Evolutionary conservation across 2,113 vertebrate species (phyloP).

Genomic region (Mesembrinibis cayennensis): DNA sequence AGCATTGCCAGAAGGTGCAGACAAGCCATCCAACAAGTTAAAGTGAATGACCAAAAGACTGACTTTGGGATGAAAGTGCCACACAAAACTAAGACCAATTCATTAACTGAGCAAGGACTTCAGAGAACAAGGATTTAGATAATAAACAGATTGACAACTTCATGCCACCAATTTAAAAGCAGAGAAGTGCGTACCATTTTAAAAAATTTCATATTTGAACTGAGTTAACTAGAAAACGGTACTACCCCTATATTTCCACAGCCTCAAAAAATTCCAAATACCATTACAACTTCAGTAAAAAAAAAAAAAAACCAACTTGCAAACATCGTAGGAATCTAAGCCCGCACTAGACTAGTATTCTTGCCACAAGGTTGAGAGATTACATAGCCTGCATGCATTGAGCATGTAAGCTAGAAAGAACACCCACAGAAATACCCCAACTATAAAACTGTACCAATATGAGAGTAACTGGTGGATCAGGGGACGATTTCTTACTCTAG

Average conservation of each 20-base stretch:
- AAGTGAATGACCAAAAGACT: background rate
- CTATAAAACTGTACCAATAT: background rate
- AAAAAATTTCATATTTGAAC: background rate
- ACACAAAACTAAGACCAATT: background rate
- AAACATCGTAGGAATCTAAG: background rate
- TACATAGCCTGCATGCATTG: background rate
- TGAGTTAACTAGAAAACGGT: background rate
- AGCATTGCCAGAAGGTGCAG: background rate
- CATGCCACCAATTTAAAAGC: background rate
- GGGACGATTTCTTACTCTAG: background rate
- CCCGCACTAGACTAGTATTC: background rate
- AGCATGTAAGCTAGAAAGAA: background rate
- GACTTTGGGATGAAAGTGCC: background rate
- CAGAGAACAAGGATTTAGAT: background rate
- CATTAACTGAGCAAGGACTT: background rate
- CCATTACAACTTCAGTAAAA: background rate
- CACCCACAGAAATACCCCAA: background rate
- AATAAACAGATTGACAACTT: background rate
- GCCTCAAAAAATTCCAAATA: background rate
- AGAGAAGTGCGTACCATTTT: background rate
- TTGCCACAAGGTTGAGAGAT: background rate
- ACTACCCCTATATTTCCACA: background rate
- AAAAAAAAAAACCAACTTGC: background rate
- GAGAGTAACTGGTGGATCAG: background rate
- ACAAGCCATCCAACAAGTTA: background rate